Evolutionary conservation across 2,797 vertebrate species (phyloP).

Genomic region (Sebastes nivosus): DNA sequence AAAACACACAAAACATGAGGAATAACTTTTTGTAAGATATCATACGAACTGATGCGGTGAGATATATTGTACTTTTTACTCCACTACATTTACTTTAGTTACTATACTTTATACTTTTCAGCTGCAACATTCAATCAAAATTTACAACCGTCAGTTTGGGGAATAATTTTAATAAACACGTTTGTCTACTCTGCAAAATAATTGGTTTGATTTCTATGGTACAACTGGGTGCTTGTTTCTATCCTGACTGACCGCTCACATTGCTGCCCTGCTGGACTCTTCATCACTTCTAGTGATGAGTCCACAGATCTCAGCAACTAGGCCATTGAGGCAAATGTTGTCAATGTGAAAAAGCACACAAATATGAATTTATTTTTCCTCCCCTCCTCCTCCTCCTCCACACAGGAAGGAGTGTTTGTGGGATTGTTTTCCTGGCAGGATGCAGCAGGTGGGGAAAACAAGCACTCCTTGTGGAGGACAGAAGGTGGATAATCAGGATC

Average conservation of each 20-base stretch:
- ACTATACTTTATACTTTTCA: background rate
- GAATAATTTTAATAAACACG: background rate
- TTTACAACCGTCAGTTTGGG: background rate
- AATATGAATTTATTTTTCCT: background rate
- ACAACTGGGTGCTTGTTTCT: no score
- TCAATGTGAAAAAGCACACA: background rate
- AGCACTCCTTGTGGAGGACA: background rate
- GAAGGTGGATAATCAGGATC: slow-evolving; percentile 25
- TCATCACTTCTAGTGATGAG: background rate
- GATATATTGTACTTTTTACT: background rate
- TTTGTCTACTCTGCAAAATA: background rate
- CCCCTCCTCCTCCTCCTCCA: background rate
- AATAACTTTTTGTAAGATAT: no score
- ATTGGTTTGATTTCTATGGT: background rate
- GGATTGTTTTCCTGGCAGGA: background rate
- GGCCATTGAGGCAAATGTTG: background rate
- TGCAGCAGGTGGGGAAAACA: slow-evolving; percentile 13
- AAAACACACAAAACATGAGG: no score
- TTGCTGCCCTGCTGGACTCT: background rate
- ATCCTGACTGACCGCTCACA: background rate
- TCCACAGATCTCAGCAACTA: background rate
- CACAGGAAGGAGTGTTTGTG: background rate
- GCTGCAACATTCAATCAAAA: background rate
- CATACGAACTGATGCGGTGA: no score
- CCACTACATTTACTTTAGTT: background rate